These are phyloP conservation scores for Oryzias sinensis DNA, from an alignment of 2,797 vertebrate species.

Conservation along the genomic window DNA sequence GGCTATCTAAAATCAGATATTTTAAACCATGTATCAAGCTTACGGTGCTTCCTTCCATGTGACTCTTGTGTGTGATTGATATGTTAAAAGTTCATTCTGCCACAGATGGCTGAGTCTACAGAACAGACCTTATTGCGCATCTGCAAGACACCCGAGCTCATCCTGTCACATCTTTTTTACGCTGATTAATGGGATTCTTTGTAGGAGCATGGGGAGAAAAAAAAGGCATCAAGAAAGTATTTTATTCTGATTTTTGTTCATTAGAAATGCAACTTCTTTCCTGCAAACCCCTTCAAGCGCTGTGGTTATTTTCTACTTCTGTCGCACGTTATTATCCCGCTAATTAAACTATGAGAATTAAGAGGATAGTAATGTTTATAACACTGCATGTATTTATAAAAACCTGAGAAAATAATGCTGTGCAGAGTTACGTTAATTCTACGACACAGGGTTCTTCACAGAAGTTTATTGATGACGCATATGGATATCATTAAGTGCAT, in stretches of 20 bases:
- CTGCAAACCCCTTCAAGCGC: not conserved
- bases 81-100: slow-evolving; percentile 42
- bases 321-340: not conserved
- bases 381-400: slow-evolving; percentile 41
- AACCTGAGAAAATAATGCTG: no score
- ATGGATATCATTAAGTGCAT: slow-evolving; percentile 34
- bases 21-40: slow-evolving; percentile 29
- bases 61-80: slow-evolving; percentile 30
- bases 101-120: slow-evolving; percentile 29
- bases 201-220: not conserved
- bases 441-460: slow-evolving; percentile 18
- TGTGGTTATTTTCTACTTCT: slow-evolving; percentile 17
- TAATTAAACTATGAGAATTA: not conserved
- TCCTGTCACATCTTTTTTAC: slow-evolving; percentile 14
- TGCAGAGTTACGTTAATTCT: no score
- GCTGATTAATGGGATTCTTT: slow-evolving; percentile 20
- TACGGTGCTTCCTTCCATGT: not conserved
- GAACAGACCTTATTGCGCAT: slow-evolving; percentile 2
- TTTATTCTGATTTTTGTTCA: not conserved
- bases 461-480: slow-evolving; percentile 55
- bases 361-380: slow-evolving; percentile 17
- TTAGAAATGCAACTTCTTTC: slow-evolving; percentile 10
- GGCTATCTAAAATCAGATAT: slow-evolving; percentile 25
- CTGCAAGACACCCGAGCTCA: slow-evolving; percentile 6
- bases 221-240: not conserved